Conservation (phyloP, 2,113 vertebrate genomes). For the Hippocampus mohnikei region DNA sequence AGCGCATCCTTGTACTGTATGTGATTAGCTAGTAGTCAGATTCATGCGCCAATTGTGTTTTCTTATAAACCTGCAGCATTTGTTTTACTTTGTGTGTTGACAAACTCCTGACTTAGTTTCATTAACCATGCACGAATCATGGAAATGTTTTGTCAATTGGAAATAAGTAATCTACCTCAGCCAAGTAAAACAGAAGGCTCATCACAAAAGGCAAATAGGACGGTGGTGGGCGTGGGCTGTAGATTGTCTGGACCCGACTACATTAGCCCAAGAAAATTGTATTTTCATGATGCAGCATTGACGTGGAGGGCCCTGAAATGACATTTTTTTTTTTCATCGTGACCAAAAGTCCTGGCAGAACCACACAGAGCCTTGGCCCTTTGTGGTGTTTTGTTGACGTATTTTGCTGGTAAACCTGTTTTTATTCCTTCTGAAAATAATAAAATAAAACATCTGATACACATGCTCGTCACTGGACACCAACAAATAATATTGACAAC, state of each 20-base stretch:
- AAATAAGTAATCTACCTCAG: slow-evolving; percentile 16
- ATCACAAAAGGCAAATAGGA: not conserved
- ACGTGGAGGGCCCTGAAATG: not conserved
- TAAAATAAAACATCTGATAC: not conserved
- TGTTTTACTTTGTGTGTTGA: not conserved
- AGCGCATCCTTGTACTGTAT: not conserved
- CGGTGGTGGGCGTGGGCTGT: no score
- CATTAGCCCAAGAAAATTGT: no score
- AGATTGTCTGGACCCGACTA: no score
- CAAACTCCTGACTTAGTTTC: not conserved
- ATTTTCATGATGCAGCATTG: not conserved
- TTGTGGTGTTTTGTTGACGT: not conserved
- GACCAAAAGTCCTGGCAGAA: not conserved
- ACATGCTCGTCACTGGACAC: not conserved
- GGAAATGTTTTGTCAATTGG: slow-evolving; percentile 14
- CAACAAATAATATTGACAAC: not conserved
- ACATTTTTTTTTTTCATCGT: not conserved
- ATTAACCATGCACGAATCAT: slow-evolving; percentile 27
- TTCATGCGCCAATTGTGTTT: not conserved
- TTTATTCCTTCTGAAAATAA: not conserved
- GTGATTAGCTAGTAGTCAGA: not conserved
- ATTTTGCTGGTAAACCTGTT: not conserved
- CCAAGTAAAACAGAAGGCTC: not conserved
- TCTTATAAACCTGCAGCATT: not conserved
- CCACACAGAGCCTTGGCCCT: not conserved